Evolutionary conservation across 2,113 vertebrate genomes (phyloP).

Genomic region (Capra hircus): DNA sequence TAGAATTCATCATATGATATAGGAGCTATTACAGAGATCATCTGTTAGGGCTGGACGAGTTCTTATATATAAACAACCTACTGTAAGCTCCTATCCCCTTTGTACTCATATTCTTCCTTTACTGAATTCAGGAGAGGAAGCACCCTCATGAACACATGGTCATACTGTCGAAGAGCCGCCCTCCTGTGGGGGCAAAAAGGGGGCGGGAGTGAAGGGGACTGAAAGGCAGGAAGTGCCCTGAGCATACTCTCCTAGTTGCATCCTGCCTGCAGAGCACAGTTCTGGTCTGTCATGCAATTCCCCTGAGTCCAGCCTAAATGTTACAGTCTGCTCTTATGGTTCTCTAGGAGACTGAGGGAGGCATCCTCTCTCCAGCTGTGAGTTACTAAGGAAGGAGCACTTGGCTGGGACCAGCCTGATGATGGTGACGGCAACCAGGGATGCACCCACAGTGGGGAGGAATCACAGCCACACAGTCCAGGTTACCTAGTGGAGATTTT

Average conservation of each 20-base stretch:
- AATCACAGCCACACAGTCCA: background rate
- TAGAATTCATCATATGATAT: background rate
- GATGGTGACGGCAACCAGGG: background rate
- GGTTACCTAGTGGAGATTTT: background rate
- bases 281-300: background rate
- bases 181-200: background rate
- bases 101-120: background rate
- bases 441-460: background rate
- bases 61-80: background rate
- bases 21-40: background rate
- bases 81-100: background rate
- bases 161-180: background rate
- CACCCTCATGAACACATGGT: background rate
- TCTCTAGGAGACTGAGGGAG: background rate
- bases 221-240: background rate
- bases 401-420: background rate
- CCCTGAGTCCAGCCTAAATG: background rate
- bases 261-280: background rate
- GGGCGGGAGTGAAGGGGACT: background rate
- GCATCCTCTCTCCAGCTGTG: background rate
- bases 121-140: background rate
- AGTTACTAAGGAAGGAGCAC: background rate
- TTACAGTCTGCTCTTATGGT: background rate
- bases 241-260: background rate
- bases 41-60: background rate